Conservation (phyloP, 2,113 vertebrate genomes). For the Scomber scombrus region DNA sequence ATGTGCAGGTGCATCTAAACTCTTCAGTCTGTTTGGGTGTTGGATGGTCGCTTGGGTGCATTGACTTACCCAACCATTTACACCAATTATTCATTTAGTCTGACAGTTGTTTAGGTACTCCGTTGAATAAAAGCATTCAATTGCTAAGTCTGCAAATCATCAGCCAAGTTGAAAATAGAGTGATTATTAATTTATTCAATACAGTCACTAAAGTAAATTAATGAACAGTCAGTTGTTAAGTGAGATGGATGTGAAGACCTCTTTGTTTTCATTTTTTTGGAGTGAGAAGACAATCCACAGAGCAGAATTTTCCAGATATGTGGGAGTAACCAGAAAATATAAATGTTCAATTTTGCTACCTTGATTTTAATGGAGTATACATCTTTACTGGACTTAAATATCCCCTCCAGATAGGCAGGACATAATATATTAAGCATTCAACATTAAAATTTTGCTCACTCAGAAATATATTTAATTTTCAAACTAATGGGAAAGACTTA, state of each 20-base stretch:
- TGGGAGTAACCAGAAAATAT: neutral
- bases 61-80: neutral
- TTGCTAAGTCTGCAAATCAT: neutral
- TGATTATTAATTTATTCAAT: neutral
- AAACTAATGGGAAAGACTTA: too few species aligned
- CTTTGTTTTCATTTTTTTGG: neutral
- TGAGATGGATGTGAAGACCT: too few species aligned
- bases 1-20: neutral
- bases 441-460: too few species aligned
- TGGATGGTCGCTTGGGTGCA: neutral
- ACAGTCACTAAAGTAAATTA: neutral
- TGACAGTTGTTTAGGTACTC: neutral
- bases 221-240: neutral
- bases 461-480: too few species aligned
- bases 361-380: too few species aligned
- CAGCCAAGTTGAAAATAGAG: neutral
- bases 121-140: neutral
- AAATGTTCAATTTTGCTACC: neutral
- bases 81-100: neutral
- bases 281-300: neutral
- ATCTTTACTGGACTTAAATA: too few species aligned
- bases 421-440: too few species aligned
- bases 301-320: neutral
- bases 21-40: conserved; percentile 17
- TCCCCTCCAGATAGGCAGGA: too few species aligned